Base-by-base conservation (phyloP, 2,113 vertebrate genomes). In the Apodemus speciosus region DNA sequence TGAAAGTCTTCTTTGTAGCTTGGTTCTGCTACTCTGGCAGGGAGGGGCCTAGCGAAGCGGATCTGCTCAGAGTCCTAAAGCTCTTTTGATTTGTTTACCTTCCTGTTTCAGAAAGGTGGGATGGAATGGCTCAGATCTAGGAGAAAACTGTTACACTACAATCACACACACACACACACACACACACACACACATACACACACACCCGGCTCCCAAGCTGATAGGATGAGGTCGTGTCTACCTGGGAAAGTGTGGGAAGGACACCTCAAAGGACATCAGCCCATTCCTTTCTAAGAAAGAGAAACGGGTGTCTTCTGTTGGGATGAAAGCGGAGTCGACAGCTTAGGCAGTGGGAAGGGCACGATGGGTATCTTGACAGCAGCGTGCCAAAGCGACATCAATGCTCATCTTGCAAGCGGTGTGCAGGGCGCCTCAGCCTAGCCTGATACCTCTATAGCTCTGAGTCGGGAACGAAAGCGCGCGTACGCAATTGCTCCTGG, bases 281-380 rank as follows among this genome's bases (percentile, higher is more conserved):
- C 51, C 27, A 23, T 16, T 60, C 87, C 51, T 92, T 43, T 14
- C 30, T 58, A 38, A 9, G 13, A 60, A 93, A 93, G 40, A 80
- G 11, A 27, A 21, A 3, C 15, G 27, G 20, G 58, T 66, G 25
- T 16, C 85, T 60, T 46, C 46, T 21, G 13, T 16, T 46, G 30
- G 53, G 64, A 49, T 13, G 9, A 68, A 73, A 69, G 49, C 46
- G 64, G 58, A 32, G 14, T 25, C 15, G 71, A 35, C 1, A 76
- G 66, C 10, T 9, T 1, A 38, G 72, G 43, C 62, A 68, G 69
- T 43, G 43, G 58, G 32, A 85, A 40, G 0, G 46, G 87, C 14
- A 16, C 5, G 9, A 30, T 4, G 2, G 53, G 30, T 4, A 1
- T 0, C 8, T 32, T 14, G 62, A 13, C 1, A 4, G 32, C 4